Base-by-base conservation (phyloP, 2,113 vertebrate genomes). In the Ursus arctos region DNA sequence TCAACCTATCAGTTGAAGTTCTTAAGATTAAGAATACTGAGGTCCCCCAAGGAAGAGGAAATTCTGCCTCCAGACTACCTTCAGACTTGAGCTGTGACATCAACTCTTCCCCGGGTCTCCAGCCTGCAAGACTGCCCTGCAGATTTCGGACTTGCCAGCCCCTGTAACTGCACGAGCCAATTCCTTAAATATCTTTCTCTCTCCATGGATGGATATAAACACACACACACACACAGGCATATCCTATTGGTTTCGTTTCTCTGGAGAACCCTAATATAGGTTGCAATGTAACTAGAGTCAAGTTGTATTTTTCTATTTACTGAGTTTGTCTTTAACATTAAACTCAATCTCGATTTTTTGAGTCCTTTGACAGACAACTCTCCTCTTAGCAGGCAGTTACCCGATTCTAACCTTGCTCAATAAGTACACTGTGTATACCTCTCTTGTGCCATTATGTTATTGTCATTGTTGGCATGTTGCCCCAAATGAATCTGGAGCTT, bases 151-250 rank as follows among this genome's bases (percentile, higher is more conserved):
- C 49, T 69, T 92, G 88, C 49, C 49, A 69, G 31, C 7, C 36
- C 63, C 24, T 6, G 40, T 19, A 59, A 36, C 12, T 40, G 31
- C 6, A 63, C 22, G 33, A 51, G 16, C 55, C 7, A 26, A 0
- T 94, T 92, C n/a, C 51, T 95, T 72, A 77, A 90, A 72, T n/a
- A 3, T 18, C 36, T 74, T 76, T 76, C 24, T 97, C 33, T 93
- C 22, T 53, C 33, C 31, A 51, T 31, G 59, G 51, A n/a, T 59
- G 40, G 33, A 43, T 49, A 1, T 26, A 0, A 28, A 15, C 31
- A 15, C 14, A 65, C 21, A 1, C n/a, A 36, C 4, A 1, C n/a
- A 0, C 40, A 15, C 31, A 43, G 43, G 19, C 93, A 40, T 24
- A 81, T 26, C 13, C 26, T 59, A 0, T 57, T 82, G 80, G 43